Evolutionary conservation across 1,140 invertebrate species (phyloP).

Genomic region (Diorhabda elongata): DNA sequence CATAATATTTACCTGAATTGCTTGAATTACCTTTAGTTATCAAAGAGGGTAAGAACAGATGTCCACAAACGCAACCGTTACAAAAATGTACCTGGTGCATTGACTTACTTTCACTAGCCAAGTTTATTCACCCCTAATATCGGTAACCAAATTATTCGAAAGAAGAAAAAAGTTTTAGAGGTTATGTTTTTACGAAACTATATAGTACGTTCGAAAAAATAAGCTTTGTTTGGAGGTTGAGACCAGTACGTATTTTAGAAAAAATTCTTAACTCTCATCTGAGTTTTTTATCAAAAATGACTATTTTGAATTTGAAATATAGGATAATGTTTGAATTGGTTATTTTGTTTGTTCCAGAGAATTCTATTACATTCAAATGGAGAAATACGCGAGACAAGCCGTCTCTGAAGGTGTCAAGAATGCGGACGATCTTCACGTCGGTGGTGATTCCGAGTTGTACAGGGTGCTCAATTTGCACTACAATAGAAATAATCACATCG

Average conservation of each 20-base stretch:
- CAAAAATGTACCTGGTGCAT: neutral
- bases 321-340: no score
- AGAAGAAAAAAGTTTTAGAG: no score
- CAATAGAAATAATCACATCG: constrained; percentile 99
- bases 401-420: constrained; percentile 93
- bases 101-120: neutral
- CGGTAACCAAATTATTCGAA: no score
- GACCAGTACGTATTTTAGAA: no score
- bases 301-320: no score
- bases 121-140: constrained; percentile 11
- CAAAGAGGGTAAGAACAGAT: constrained; percentile 4
- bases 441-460: constrained; percentile 94
- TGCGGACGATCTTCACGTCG: constrained; percentile 89
- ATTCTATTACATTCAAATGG: constrained; percentile 99
- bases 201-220: no score
- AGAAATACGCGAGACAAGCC: constrained; percentile 97
- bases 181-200: no score
- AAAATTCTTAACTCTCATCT: no score
- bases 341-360: constrained; percentile 71
- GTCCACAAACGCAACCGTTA: constrained; percentile 13
- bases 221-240: no score
- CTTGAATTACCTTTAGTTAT: no score
- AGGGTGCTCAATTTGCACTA: constrained; percentile 98
- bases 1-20: no score
- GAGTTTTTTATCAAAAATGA: no score